Percentiles rank a stretch among this genome's conserved stretches.
phyloP scores from a whole-genome alignment of 1,140 invertebrate species.

The Papilio machaon region DNA sequence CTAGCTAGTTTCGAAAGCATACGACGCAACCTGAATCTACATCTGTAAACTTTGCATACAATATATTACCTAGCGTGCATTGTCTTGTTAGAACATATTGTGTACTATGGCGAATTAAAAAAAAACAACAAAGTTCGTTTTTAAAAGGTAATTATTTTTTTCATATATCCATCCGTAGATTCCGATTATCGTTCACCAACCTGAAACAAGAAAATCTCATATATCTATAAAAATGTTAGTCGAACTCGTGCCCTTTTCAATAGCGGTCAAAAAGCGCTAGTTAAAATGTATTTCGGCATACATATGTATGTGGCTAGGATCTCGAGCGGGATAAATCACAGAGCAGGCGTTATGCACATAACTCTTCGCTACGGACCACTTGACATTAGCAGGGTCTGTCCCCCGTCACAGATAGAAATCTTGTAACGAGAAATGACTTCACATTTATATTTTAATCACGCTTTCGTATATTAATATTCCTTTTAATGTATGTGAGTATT shows the following conservation, averaged over 20 bases:
- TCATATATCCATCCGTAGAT: background rate
- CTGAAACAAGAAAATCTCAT: slow-evolving; percentile 51
- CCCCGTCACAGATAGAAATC: slow-evolving; percentile 49
- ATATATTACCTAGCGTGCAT: background rate
- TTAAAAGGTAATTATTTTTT: background rate
- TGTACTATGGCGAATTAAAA: slow-evolving; percentile 8
- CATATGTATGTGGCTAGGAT: slow-evolving; percentile 64
- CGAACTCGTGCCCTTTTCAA: slow-evolving; percentile 44
- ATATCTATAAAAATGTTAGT: slow-evolving; percentile 50
- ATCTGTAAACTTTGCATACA: slow-evolving; percentile 10
- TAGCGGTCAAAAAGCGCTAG: slow-evolving; percentile 53
- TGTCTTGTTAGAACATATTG: background rate
- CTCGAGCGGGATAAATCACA: slow-evolving; percentile 63
- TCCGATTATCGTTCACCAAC: background rate
- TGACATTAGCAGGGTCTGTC: slow-evolving; percentile 70
- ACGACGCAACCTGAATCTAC: background rate
- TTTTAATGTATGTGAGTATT: too few relatives aligned
- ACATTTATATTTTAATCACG: slow-evolving; percentile 3
- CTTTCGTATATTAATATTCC: too few relatives aligned
- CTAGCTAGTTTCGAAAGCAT: slow-evolving; percentile 24
- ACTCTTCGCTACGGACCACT: slow-evolving; percentile 66
- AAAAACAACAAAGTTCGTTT: slow-evolving; percentile 8
- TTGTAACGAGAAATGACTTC: slow-evolving; percentile 45
- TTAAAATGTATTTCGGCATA: slow-evolving; percentile 58
- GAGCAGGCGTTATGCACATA: slow-evolving; percentile 69